Conservation (phyloP, 2,113 vertebrate genomes). For the Gulo gulo region DNA sequence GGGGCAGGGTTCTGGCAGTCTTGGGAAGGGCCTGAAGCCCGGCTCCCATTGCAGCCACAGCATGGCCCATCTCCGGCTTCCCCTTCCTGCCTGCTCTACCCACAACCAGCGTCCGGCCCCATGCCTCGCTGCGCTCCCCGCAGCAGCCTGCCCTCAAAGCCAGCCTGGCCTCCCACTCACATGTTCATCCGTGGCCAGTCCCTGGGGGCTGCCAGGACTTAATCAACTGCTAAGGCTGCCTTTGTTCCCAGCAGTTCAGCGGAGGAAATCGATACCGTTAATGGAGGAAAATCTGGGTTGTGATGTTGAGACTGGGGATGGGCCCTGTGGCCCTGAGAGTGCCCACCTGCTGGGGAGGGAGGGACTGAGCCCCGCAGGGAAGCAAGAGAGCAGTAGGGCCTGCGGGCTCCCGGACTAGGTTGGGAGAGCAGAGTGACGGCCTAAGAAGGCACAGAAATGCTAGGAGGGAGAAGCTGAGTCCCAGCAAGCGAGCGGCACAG, state of each 20-base stretch:
- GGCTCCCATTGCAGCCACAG: fast-evolving
- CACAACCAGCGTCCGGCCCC: background rate
- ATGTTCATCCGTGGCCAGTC: background rate
- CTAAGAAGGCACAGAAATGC: background rate
- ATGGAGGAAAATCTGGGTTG: conserved; percentile 53
- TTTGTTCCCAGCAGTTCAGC: conserved; percentile 17
- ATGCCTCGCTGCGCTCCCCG: background rate
- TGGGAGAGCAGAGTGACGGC: background rate
- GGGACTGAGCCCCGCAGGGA: background rate
- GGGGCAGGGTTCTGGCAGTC: background rate
- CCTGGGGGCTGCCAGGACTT: background rate
- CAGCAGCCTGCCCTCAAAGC: background rate
- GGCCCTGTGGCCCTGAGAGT: background rate
- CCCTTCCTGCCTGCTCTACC: background rate
- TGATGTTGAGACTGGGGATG: background rate
- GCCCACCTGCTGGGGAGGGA: background rate
- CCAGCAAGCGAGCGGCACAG: background rate
- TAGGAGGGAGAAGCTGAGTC: background rate
- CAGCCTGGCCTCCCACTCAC: background rate
- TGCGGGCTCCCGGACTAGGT: background rate
- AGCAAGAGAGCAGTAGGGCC: background rate
- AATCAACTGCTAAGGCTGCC: conserved; percentile 16
- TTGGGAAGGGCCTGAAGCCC: fast-evolving
- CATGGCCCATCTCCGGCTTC: background rate
- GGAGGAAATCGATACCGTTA: conserved; percentile 37